Conservation (phyloP, 2,797 vertebrate species). For the Chaetophractus vellerosus region DNA sequence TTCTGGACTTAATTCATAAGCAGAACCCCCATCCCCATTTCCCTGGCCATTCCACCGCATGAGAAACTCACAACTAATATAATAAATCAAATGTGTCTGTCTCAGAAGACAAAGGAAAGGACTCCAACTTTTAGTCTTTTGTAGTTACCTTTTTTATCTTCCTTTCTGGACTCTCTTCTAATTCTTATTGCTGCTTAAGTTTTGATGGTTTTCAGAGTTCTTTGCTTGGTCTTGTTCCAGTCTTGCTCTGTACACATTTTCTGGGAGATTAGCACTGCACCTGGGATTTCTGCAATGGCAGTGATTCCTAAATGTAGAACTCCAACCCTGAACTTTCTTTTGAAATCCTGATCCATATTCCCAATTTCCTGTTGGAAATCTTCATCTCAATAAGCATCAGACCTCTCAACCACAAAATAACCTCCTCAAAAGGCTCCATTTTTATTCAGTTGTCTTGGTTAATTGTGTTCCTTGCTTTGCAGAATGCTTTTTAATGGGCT, state of each 20-base stretch:
- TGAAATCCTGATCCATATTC: background rate
- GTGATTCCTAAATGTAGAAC: background rate
- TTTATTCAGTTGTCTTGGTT: background rate
- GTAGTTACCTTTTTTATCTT: background rate
- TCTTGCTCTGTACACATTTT: background rate
- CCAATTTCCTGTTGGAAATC: background rate
- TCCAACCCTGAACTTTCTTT: background rate
- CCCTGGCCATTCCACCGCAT: background rate
- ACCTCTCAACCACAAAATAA: background rate
- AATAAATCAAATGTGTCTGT: background rate
- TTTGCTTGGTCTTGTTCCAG: background rate
- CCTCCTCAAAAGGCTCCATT: background rate
- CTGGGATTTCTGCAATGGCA: background rate
- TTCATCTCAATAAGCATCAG: background rate
- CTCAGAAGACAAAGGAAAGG: background rate
- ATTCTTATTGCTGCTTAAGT: background rate
- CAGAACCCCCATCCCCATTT: background rate
- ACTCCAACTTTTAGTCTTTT: background rate
- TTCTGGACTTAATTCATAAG: background rate
- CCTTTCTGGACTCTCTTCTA: background rate
- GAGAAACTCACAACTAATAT: background rate
- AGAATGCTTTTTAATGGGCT: background rate
- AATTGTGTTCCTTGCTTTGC: background rate
- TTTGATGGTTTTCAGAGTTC: background rate
- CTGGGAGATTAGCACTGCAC: too few relatives aligned